Evolutionary conservation across 2,797 vertebrate genomes (phyloP), one percentile per base, ranked within the genome.

Genomic region (Leptoclinus maculatus): DNA sequence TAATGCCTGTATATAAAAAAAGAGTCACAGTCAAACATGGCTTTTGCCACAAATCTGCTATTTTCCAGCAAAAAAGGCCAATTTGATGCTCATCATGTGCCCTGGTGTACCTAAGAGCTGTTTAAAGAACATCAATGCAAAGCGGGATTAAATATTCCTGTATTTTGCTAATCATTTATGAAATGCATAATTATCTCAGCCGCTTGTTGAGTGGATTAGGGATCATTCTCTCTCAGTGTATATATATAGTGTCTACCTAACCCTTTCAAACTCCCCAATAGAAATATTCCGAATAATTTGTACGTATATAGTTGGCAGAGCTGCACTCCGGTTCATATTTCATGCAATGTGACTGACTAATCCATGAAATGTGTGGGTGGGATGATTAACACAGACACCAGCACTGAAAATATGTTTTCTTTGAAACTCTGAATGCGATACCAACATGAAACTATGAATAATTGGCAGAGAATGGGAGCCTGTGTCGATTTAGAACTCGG

Each of bases 121-220:
- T 91, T 90, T 91, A 91, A 92, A 90, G 90, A 93, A 94, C 90
- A 93, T 93, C 88, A 91, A 90, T 92, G 92, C 90, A 93, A 94
- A 93, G 86, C 79, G 53, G 93, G 91, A 94, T 94, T 95, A 94
- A 93, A 94, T 94, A 95, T 95, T 95, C 92, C 91, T 87, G 93
- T 94, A 95, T 96, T 95, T 95, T 93, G 87, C 92, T 94, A 94
- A 95, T 95, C 92, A 95, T 95, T 93, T 93, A 92, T 90, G 90
- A 94, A 93, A 92, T 91, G 89, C 91, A 95, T 95, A 95, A 95
- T 96, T 95, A 95, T 95, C 92, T 91, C 91, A 90, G 91, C 92
- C 56, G 91, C 94, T 92, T 89, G 86, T 91, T 89, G 92, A 94
- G 86, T 90, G 95, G 95, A 95, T 95, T 96, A 95, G 84, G 87